These are phyloP conservation scores for Scrobipalpa atriplicella DNA, from an alignment of 2,888 invertebrate genomes.

Conservation along the genomic window DNA sequence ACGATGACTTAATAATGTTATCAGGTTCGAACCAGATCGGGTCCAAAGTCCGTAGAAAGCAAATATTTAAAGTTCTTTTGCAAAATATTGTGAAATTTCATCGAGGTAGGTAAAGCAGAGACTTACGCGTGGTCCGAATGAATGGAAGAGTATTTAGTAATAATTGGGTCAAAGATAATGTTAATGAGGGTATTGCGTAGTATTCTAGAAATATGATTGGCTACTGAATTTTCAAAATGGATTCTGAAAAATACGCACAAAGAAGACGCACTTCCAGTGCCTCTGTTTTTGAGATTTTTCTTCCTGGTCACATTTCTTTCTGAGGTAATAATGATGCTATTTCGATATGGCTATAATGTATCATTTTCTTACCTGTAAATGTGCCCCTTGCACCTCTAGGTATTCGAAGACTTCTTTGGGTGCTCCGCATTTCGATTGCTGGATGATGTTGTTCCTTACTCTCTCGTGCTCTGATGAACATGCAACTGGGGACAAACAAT, in stretches of 20 bases:
- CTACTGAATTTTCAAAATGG: neutral
- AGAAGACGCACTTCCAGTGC: no score
- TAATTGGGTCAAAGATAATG: conserved; percentile 9
- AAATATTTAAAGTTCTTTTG: neutral
- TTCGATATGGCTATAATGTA: no score
- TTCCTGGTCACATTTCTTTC: no score
- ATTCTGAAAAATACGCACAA: neutral
- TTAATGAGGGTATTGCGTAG: conserved; percentile 4
- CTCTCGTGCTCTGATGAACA: conserved; percentile 59
- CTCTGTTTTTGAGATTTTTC: no score
- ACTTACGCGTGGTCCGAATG: no score
- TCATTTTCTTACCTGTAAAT: conserved; percentile 60
- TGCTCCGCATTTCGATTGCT: conserved; percentile 67
- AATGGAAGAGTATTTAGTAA: neutral
- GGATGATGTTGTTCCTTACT: conserved; percentile 60
- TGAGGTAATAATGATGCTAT: no score
- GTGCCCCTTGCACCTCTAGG: conserved; percentile 57
- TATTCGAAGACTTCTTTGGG: conserved; percentile 71
- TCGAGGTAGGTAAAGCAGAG: no score
- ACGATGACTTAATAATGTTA: neutral
- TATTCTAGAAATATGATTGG: neutral
- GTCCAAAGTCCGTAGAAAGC: conserved; percentile 1
- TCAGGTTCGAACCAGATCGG: neutral
- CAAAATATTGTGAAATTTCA: neutral
- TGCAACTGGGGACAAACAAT: conserved; percentile 55